phyloP scores from a whole-genome alignment of 1,140 invertebrate species.

The Heliconius himera region DNA sequence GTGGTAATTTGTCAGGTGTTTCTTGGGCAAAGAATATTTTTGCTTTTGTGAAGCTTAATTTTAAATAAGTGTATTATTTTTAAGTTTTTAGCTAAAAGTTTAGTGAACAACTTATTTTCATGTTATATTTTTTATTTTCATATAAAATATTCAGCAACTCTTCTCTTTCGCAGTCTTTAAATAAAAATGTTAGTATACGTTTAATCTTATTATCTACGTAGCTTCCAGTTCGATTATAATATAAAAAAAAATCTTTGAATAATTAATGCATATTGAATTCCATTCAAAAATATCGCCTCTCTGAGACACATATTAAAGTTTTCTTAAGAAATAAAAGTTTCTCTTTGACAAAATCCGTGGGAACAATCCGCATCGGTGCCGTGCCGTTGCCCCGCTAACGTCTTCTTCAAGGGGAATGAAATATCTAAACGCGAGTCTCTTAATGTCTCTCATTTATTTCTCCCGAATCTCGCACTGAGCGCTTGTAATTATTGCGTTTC shows the following conservation, averaged over 20 bases:
- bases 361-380: conserved; percentile 64
- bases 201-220: too few relatives aligned
- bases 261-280: too few relatives aligned
- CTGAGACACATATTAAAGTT: conserved; percentile 23
- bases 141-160: too few relatives aligned
- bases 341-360: conserved; percentile 69
- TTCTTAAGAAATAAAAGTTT: conserved; percentile 20
- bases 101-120: too few relatives aligned
- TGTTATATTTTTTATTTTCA: too few relatives aligned
- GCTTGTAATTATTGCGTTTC: conserved; percentile 78
- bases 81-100: too few relatives aligned
- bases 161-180: too few relatives aligned
- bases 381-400: conserved; percentile 61
- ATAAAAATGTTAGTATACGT: too few relatives aligned
- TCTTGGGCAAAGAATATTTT: conserved; percentile 59
- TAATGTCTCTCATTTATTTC: conserved; percentile 79
- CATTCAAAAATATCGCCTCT: conserved; percentile 15
- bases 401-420: conserved; percentile 78
- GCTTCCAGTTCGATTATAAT: too few relatives aligned
- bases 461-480: conserved; percentile 75
- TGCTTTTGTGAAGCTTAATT: not conserved
- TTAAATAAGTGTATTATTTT: too few relatives aligned
- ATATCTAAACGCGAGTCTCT: conserved; percentile 79
- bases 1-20: conserved; percentile 76
- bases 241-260: too few relatives aligned